These are phyloP conservation scores for Rhinopithecus roxellana DNA, from an alignment of 2,113 vertebrate species.

Conservation along the genomic window DNA sequence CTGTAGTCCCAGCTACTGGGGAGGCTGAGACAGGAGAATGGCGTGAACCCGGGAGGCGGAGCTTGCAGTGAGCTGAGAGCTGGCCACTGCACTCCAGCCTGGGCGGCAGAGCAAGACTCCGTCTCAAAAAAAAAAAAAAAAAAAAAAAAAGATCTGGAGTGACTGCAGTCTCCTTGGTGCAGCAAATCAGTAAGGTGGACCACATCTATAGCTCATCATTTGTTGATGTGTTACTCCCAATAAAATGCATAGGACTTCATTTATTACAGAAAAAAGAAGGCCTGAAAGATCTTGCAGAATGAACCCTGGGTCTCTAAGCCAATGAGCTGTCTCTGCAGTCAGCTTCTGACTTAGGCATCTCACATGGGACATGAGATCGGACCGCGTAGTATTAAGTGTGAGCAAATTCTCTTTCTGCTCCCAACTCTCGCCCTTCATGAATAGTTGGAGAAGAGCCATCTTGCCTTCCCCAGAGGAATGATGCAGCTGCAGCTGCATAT, in stretches of 20 bases:
- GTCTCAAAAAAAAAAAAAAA: too few relatives aligned
- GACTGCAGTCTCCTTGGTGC: not conserved
- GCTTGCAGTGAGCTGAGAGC: too few relatives aligned
- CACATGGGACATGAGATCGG: not conserved
- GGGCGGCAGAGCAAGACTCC: too few relatives aligned
- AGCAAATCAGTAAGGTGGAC: not conserved
- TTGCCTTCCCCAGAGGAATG: slow-evolving; percentile 42
- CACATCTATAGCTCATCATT: not conserved
- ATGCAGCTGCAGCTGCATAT: slow-evolving; percentile 24
- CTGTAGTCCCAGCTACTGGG: too few relatives aligned
- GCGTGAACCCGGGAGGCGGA: too few relatives aligned
- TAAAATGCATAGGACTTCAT: not conserved
- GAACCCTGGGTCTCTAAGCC: not conserved
- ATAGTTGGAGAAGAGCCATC: slow-evolving; percentile 37
- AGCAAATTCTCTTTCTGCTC: not conserved
- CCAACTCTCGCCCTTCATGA: not conserved
- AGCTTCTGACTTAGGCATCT: not conserved
- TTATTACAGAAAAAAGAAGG: not conserved
- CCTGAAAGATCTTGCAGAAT: not conserved
- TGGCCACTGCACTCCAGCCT: too few relatives aligned
- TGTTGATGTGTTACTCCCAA: not conserved
- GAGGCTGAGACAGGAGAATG: too few relatives aligned
- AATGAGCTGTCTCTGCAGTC: not conserved
- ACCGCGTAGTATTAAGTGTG: not conserved
- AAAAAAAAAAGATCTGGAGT: not conserved